Conservation (phyloP, 2,797 vertebrate genomes). For the Cichlasoma orientale region DNA sequence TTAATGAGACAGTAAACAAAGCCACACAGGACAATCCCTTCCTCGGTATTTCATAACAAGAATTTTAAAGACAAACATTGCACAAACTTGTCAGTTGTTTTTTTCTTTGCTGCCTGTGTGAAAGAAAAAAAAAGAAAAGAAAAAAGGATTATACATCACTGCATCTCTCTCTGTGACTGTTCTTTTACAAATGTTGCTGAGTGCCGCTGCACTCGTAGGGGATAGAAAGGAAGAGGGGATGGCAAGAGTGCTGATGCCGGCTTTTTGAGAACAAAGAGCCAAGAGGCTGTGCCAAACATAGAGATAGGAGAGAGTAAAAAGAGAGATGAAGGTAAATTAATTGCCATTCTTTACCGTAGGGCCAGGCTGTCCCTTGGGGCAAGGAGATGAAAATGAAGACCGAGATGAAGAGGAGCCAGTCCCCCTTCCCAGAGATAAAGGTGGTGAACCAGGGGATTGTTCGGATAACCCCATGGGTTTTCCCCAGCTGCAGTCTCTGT, state of each 20-base stretch:
- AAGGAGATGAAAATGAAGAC: slow-evolving; percentile 71
- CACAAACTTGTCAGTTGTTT: slow-evolving; percentile 32
- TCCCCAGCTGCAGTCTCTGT: slow-evolving; percentile 67
- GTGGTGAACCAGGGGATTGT: slow-evolving; percentile 42
- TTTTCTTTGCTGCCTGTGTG: slow-evolving; percentile 19
- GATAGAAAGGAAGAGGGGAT: slow-evolving; percentile 34
- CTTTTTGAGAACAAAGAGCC: slow-evolving; percentile 75
- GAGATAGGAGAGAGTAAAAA: slow-evolving; percentile 16
- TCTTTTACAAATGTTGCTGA: slow-evolving; percentile 39
- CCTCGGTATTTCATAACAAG: slow-evolving; percentile 19
- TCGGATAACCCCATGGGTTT: slow-evolving; percentile 60
- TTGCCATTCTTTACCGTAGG: slow-evolving; percentile 75
- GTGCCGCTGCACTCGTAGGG: slow-evolving; percentile 22
- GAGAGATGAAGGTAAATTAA: slow-evolving; percentile 25
- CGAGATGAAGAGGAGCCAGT: slow-evolving; percentile 67
- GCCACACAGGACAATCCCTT: background rate
- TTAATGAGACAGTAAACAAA: slow-evolving; percentile 31
- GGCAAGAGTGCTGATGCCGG: slow-evolving; percentile 69
- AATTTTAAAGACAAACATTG: slow-evolving; percentile 21
- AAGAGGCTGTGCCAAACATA: slow-evolving; percentile 30
- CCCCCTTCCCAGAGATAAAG: slow-evolving; percentile 50
- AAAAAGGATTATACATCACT: slow-evolving; percentile 30
- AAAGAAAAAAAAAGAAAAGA: background rate
- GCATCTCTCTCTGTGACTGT: slow-evolving; percentile 1
- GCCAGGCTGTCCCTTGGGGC: slow-evolving; percentile 75